A percentile compares a stretch with the other conserved stretches of the same genome.
Conservation (phyloP, 2,797 vertebrate species). For the Lacerta bilineata region DNA sequence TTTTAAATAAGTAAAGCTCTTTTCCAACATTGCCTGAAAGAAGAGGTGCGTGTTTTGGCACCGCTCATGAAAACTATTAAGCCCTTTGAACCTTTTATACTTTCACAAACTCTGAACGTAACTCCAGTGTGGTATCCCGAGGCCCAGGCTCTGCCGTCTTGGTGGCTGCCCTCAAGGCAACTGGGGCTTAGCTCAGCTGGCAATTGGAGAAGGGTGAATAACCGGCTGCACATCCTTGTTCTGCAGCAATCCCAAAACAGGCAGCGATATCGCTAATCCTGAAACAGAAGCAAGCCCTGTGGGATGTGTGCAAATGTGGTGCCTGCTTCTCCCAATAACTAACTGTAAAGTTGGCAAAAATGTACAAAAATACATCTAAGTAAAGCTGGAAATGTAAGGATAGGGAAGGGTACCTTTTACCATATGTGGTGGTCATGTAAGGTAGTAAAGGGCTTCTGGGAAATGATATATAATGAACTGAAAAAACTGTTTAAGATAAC, state of each 20-base stretch:
- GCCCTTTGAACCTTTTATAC: neutral
- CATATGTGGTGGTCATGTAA: too few species aligned
- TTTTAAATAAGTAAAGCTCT: neutral
- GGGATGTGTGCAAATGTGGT: neutral
- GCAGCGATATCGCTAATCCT: too few species aligned
- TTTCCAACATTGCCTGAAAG: too few species aligned
- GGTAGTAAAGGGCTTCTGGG: too few species aligned
- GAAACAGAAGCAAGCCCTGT: too few species aligned
- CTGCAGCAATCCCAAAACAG: neutral
- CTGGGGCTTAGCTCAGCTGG: neutral
- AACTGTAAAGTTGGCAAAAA: too few species aligned
- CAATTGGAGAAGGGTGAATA: neutral
- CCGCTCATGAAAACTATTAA: neutral
- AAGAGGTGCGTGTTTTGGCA: too few species aligned
- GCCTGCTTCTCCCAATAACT: neutral
- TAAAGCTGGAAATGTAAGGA: too few species aligned
- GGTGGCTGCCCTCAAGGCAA: neutral
- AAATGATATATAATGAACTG: too few species aligned
- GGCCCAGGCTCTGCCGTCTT: neutral
- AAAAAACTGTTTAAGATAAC: too few species aligned
- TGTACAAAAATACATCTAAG: too few species aligned
- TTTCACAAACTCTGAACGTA: neutral
- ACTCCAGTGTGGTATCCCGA: neutral
- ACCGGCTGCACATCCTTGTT: neutral
- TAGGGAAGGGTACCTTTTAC: too few species aligned